phyloP scores from a whole-genome alignment of 2,797 vertebrate genomes.

The Pitangus sulphuratus region DNA sequence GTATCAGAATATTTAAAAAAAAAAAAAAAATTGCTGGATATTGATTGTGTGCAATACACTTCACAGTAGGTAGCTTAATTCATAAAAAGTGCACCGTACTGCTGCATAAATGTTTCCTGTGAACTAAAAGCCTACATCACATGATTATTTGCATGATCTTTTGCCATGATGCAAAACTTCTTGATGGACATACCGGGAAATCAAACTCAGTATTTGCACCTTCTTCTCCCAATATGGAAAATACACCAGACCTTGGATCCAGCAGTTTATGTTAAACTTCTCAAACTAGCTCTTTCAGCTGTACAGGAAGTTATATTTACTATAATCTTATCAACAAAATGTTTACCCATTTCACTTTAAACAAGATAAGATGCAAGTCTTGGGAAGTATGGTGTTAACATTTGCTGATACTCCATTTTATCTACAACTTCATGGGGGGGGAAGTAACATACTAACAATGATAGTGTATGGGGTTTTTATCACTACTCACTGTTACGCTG shows the following conservation, averaged over 20 bases:
- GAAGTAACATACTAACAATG: conserved; percentile 25
- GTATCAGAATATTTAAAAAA: neutral
- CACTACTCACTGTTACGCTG: neutral
- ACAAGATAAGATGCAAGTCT: conserved; percentile 48
- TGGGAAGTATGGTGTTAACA: conserved; percentile 29
- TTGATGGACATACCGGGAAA: neutral
- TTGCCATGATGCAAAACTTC: neutral
- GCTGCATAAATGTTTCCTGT: neutral
- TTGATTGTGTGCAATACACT: too few relatives aligned
- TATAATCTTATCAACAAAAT: conserved; percentile 63
- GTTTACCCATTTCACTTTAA: conserved; percentile 57
- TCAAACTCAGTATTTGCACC: neutral
- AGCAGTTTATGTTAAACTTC: neutral
- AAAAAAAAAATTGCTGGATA: neutral
- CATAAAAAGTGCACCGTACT: neutral
- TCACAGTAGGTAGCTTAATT: neutral
- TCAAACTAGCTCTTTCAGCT: conserved; percentile 27
- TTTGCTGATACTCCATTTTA: conserved; percentile 41
- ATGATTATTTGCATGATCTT: neutral
- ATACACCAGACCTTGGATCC: neutral
- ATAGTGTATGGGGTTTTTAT: conserved; percentile 21
- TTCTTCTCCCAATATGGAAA: neutral
- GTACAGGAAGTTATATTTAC: conserved; percentile 53
- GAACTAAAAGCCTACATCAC: neutral
- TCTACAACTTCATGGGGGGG: conserved; percentile 9